These are phyloP conservation scores for Ramphastos sulfuratus DNA, from an alignment of 2,113 vertebrate genomes.

Conservation along the genomic window DNA sequence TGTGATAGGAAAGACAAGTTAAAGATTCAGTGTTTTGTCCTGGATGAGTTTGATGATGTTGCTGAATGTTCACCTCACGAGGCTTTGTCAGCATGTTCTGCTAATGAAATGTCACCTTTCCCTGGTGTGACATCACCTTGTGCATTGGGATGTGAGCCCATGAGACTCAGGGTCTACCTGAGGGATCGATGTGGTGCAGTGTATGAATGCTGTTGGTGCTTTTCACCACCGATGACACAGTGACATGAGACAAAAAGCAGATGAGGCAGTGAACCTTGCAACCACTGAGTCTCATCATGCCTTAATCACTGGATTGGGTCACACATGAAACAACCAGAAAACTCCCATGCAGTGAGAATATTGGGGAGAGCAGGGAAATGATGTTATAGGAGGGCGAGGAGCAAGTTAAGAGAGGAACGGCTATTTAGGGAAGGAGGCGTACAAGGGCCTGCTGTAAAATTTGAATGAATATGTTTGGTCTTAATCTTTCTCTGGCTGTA, in stretches of 20 bases:
- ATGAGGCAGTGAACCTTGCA: neutral
- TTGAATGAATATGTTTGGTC: neutral
- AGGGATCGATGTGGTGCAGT: neutral
- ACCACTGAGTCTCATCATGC: neutral
- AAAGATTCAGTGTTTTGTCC: neutral
- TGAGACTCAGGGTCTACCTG: neutral
- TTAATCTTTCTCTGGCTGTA: neutral
- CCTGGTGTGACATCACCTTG: neutral
- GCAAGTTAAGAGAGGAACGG: neutral
- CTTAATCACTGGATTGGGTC: neutral
- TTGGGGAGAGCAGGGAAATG: neutral
- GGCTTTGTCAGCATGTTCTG: conserved; percentile 44
- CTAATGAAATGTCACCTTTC: conserved; percentile 51
- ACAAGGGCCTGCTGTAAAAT: neutral
- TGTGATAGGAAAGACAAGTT: neutral
- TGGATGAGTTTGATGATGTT: neutral
- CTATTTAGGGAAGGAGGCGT: neutral
- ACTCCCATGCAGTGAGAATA: neutral
- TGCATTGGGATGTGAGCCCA: neutral
- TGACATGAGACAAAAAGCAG: neutral
- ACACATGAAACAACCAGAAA: neutral
- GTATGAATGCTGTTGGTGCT: neutral
- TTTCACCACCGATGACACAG: neutral
- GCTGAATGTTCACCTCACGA: conserved; percentile 12
- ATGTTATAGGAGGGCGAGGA: neutral